Evolutionary conservation across 2,888 invertebrate species (phyloP), one percentile per base, ranked within the genome.

Genomic region (Drosophila villosipedis): DNA sequence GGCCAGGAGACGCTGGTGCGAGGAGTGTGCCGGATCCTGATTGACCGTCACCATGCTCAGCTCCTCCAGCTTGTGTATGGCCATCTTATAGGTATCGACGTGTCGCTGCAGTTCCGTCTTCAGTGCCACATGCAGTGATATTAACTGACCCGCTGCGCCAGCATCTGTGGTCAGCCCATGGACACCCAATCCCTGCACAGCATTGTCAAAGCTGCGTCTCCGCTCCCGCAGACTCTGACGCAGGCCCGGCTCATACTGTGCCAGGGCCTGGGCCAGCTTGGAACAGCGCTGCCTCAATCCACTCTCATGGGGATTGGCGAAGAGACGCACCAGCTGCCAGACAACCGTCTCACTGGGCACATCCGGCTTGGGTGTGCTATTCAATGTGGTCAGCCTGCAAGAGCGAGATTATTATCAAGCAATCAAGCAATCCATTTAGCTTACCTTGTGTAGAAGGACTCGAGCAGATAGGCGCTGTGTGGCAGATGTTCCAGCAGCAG

Each of bases 401-500:
- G 30, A 31, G 31, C n/a, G 10, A 30, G 3, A 10, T 30, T n/a
- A 30, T n/a, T 30, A 52, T 19, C 10, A 30, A 52, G 4, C n/a
- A 30, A 1, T 30, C n/a, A 14, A 52, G 10, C 30, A n/a, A 30
- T 9, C 30, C 4, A 16, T 25, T 16, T 25, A 16, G 25, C 94
- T 94, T 83, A 96, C 96, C 96, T 95, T 83, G 95, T 95, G 72
- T 96, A 96, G 30, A 98, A 95, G 0, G 98, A 97, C 92, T 98
- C 98, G 82, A 98, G 94, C 57, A 98, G 95, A 83, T 97, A 96
- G 3, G 98, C 95, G 25, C 97, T 97, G 92, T 97, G 97, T 1
- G 98, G 98, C 92, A 98, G 94, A 4, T 97, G 96, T 84, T 98
- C 98, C n/a, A 98, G 95, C 82, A 98, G 94, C 81, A 97, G 94